A percentile compares a stretch with the other conserved stretches of the same genome.
Evolutionary conservation across 2,113 vertebrate genomes (phyloP).

Genomic region (Microtus richardsoni): DNA sequence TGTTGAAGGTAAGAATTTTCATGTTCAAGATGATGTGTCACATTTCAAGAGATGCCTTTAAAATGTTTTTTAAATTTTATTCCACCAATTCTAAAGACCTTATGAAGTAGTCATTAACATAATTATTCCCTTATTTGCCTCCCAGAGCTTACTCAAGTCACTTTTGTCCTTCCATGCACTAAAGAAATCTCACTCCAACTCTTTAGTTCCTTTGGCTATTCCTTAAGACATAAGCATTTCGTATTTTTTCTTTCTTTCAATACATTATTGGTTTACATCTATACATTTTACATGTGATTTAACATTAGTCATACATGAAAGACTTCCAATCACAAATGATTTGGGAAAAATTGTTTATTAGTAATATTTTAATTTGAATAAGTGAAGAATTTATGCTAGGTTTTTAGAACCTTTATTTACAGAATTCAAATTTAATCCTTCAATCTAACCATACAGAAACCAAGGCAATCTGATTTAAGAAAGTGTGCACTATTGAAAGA

Average conservation of each 20-base stretch:
- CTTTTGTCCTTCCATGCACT: conserved; percentile 13
- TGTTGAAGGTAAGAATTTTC: conserved; percentile 29
- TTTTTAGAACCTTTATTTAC: conserved; percentile 15
- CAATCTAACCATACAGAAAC: not conserved
- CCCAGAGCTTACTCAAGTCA: not conserved
- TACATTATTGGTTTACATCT: not conserved
- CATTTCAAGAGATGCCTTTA: conserved; percentile 45
- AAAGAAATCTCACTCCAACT: not conserved
- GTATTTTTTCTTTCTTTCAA: not conserved
- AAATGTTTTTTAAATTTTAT: not conserved
- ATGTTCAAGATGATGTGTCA: not conserved
- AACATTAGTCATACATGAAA: not conserved
- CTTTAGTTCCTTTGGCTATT: not conserved
- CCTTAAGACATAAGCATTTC: not conserved
- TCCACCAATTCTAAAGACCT: not conserved
- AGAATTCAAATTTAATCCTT: not conserved
- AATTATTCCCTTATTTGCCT: conserved; percentile 6
- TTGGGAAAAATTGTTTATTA: conserved; percentile 38
- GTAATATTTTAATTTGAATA: conserved; percentile 1
- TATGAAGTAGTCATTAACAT: not conserved
- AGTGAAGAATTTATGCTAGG: not conserved
- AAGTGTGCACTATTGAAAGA: not conserved
- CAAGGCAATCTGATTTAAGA: not conserved
- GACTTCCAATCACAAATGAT: not conserved
- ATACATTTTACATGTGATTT: not conserved